Evolutionary conservation across 2,888 invertebrate species (phyloP).

Genomic region (Ophioninae sp.): DNA sequence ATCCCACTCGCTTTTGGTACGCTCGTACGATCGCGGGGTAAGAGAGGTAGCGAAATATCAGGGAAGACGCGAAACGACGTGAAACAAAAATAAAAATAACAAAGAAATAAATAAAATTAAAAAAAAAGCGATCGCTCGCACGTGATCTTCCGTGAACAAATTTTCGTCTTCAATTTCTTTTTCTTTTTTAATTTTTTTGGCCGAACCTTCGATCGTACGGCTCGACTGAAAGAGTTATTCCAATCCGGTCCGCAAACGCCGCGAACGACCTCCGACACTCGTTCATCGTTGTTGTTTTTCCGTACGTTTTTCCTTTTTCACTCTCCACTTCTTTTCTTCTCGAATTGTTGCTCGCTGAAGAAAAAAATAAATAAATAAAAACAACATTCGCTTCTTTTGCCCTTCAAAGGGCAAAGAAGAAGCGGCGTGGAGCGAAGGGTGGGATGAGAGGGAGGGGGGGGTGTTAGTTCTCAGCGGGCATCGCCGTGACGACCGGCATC

Average conservation of each 20-base stretch:
- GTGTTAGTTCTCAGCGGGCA: constrained; percentile 27
- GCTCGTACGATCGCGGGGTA: constrained; percentile 27
- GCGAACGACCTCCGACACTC: constrained; percentile 16
- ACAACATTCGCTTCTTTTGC: constrained; percentile 27
- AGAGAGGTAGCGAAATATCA: constrained; percentile 55
- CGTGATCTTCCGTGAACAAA: constrained; percentile 47
- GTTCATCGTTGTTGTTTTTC: too few relatives aligned
- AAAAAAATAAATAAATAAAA: too few relatives aligned
- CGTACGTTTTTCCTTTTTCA: constrained; percentile 40
- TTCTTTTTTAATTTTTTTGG: not conserved
- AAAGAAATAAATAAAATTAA: not conserved
- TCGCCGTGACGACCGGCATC: not conserved
- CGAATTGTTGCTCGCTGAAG: constrained; percentile 9
- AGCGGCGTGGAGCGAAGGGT: too few relatives aligned
- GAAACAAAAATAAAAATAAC: constrained; percentile 20
- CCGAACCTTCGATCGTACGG: not conserved
- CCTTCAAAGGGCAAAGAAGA: constrained; percentile 5
- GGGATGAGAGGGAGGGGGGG: too few relatives aligned
- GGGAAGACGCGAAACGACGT: constrained; percentile 17
- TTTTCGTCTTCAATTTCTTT: constrained; percentile 3
- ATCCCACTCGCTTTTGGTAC: constrained; percentile 49
- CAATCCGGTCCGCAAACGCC: constrained; percentile 54
- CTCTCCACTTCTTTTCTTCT: constrained; percentile 36
- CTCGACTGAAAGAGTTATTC: constrained; percentile 67
- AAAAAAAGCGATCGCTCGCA: not conserved